Base-by-base conservation (phyloP, 2,797 vertebrate species). In the Hoplostethus atlanticus region DNA sequence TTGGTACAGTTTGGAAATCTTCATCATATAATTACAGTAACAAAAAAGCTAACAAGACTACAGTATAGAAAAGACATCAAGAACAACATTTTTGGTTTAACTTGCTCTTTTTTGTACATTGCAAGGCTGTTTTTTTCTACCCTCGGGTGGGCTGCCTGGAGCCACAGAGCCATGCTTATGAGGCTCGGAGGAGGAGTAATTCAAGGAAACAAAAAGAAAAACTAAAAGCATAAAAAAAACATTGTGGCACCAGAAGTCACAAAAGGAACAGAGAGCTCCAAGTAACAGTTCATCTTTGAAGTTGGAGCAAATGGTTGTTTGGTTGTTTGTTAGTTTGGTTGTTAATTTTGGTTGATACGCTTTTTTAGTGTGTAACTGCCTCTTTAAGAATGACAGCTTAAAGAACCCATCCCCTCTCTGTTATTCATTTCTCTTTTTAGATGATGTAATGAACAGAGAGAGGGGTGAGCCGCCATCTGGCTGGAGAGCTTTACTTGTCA, bases 61-160 rank as follows among this genome's bases (percentile, higher is more conserved):
- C 97, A 98, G 97, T 97, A 98, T 98, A 99, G 97, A 99, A 99
- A 96, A 99, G 98, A 99, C 97, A 98, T 97, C 97, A 97, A 99
- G 96, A 98, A 98, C 97, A 97, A 98, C 96, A 98, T 99, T 99
- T 99, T 99, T 99, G 98, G 97, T 98, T 99, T 99, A 97, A 98
- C 96, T 99, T 98, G 97, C 97, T 98, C 97, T 98, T 98, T 97
- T 99, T 99, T 98, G 97, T 98, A 99, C 97, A 98, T 98, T 98
- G 98, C 97, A 98, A 98, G 97, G 98, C 98, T 98, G 97, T 97
- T 97, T 96, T 96, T 94, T 95, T 96, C 94, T 95, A 95, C 94
- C 95, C 95, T 95, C 94, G 82, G 93, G 91, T 94, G 93, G 94
- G 94, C 95, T 95, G 93, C 93, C 93, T 93, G 94, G 94, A 96